phyloP scores from a whole-genome alignment of 2,113 vertebrate genomes.

The Nerophis lumbriciformis region DNA sequence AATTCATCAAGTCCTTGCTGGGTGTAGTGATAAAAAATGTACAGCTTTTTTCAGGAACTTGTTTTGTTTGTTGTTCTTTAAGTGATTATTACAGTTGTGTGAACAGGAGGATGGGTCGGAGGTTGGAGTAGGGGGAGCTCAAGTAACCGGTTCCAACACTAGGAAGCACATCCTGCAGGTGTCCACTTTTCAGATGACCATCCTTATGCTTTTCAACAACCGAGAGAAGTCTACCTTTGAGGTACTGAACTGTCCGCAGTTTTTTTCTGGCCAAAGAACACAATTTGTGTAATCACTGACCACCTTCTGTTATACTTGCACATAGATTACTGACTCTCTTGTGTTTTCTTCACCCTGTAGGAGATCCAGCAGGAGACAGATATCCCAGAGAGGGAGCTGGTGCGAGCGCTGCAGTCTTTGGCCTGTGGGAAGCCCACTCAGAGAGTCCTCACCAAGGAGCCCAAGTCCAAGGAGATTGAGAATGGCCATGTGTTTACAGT shows the following conservation, averaged over 20 bases:
- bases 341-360: slow-evolving; percentile 54
- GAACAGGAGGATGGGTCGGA: slow-evolving; percentile 95
- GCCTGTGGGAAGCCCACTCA: slow-evolving; percentile 98
- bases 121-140: slow-evolving; percentile 91
- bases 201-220: slow-evolving; percentile 99
- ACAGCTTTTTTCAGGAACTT: neutral
- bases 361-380: slow-evolving; percentile 99
- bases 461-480: slow-evolving; percentile 98
- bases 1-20: too few relatives aligned
- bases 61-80: neutral
- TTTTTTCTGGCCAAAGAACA: neutral
- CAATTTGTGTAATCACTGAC: neutral
- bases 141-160: slow-evolving; percentile 96
- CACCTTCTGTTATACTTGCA: neutral
- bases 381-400: slow-evolving; percentile 96
- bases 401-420: slow-evolving; percentile 93
- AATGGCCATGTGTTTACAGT: slow-evolving; percentile 97
- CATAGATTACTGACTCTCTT: neutral
- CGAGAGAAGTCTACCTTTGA: slow-evolving; percentile 97
- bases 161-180: slow-evolving; percentile 98
- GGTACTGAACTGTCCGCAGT: slow-evolving; percentile 62
- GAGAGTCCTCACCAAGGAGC: slow-evolving; percentile 96
- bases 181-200: slow-evolving; percentile 99
- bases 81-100: neutral
- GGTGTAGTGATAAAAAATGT: neutral